Evolutionary conservation across 2,113 vertebrate genomes (phyloP), one percentile per base, ranked within the genome.

Genomic region (Herpetotheres cachinnans): DNA sequence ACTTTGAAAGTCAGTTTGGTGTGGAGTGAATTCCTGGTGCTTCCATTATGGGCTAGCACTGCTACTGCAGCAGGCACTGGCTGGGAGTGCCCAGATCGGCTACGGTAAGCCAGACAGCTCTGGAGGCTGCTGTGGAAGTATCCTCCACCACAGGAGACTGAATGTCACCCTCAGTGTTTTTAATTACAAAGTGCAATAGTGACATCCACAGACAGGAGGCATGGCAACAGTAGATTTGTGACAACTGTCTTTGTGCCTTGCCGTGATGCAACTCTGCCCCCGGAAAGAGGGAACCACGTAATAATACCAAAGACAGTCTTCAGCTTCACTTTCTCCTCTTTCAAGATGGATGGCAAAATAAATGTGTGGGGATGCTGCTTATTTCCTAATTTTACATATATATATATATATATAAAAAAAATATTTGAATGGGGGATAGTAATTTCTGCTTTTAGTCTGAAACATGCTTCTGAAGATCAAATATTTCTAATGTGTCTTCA

Each of bases 11-110:
- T 30, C 36, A 19, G 0, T 55, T 74, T 50, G 63, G 15, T 0
- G 1, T 27, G 30, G 16, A 25, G 30, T 0, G 0, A 55, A 19
- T 40, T 19, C 40, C 8, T 5, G 5, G 12, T 17, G 18, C 19
- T n/a, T 44, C 67, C 12, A 1, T 40, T 5, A 0, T 0, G 16
- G 44, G 36, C 17, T 18, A 29, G 29, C 18, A 1, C 25, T 16
- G 62, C 56, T 58, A 5, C 56, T 22, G 10, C 11, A 13, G 47
- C 34, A 21, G 29, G 21, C 0, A 3, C 26, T 36, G 14, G 6
- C 20, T 18, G 13, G 20, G 34, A 4, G 38, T 2, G 29, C 38
- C 55, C 55, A 7, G 44, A 13, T 19, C 74, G 40, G 52, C 81
- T 82, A 6, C 7, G 5, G 21, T 2, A 34, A 44, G 19, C 13